These are phyloP conservation scores for Aphyosemion australe DNA, from an alignment of 2,113 vertebrate species.

Conservation along the genomic window DNA sequence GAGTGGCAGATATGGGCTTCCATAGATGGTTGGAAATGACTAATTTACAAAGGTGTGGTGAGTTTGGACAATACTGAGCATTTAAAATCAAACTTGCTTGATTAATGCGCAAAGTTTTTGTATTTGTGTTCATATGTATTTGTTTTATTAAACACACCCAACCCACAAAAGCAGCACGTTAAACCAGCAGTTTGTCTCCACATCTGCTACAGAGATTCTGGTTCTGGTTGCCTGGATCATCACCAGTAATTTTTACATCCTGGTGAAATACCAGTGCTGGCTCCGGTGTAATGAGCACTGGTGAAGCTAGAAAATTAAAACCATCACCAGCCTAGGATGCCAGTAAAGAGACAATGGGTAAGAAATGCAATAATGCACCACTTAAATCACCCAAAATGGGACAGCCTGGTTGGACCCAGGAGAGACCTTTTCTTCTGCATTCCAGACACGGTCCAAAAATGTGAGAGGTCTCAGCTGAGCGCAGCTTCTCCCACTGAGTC, in stretches of 20 bases:
- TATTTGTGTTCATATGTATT: not conserved
- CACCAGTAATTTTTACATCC: slow-evolving; percentile 43
- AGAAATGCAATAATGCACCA: slow-evolving; percentile 74
- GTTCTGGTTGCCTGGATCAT: slow-evolving; percentile 53
- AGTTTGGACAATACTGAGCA: too few relatives aligned
- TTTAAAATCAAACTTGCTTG: too few relatives aligned
- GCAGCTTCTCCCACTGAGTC: slow-evolving; percentile 54
- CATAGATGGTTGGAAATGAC: too few relatives aligned
- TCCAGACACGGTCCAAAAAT: slow-evolving; percentile 61
- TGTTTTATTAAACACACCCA: not conserved
- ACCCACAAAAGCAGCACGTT: not conserved
- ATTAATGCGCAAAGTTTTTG: not conserved
- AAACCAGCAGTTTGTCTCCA: too few relatives aligned
- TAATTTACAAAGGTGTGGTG: too few relatives aligned
- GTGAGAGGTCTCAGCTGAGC: slow-evolving; percentile 57
- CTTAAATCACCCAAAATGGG: slow-evolving; percentile 81
- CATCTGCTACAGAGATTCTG: not conserved
- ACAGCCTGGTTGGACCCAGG: slow-evolving; percentile 68
- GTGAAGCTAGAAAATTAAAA: slow-evolving; percentile 67
- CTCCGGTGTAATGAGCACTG: slow-evolving; percentile 49
- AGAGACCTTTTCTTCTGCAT: slow-evolving; percentile 64
- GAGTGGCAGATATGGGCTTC: too few relatives aligned
- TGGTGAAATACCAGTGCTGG: slow-evolving; percentile 39
- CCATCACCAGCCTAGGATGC: slow-evolving; percentile 39
- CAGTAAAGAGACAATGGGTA: slow-evolving; percentile 58